These are phyloP conservation scores for Megaceryle maxima DNA, from an alignment of 2,113 vertebrate genomes.

Conservation along the genomic window DNA sequence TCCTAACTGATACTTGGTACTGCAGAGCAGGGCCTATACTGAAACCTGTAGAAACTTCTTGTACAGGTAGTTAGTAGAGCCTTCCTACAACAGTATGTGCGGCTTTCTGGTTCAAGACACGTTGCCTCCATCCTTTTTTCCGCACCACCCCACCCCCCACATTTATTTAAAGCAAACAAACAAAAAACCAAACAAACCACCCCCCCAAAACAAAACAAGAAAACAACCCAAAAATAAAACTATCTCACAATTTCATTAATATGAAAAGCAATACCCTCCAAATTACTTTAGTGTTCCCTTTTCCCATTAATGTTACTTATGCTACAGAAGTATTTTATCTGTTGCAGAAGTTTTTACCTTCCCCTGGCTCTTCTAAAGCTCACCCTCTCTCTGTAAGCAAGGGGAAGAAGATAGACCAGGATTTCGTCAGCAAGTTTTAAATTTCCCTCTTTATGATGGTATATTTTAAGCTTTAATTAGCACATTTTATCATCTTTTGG, in stretches of 20 bases:
- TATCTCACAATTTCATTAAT: background rate
- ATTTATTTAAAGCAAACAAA: background rate
- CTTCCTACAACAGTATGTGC: background rate
- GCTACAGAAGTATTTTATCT: background rate
- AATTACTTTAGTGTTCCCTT: background rate
- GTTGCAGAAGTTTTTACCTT: background rate
- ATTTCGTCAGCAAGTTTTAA: background rate
- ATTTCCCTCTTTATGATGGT: background rate
- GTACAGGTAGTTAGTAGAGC: background rate
- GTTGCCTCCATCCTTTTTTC: background rate
- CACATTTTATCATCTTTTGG: background rate
- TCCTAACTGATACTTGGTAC: background rate
- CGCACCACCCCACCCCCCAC: no score
- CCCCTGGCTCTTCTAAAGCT: background rate
- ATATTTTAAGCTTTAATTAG: background rate
- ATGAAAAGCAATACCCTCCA: background rate
- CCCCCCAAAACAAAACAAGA: no score
- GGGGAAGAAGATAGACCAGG: background rate
- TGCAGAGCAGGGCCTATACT: background rate
- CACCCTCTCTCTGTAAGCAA: background rate
- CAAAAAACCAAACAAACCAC: background rate
- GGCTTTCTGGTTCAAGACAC: background rate
- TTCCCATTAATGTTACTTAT: background rate
- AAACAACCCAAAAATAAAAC: no score
- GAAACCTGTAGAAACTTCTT: background rate